A percentile compares a stretch with the other conserved stretches of the same genome.
phyloP scores from a whole-genome alignment of 2,113 vertebrate genomes.

The Octodon degus region DNA sequence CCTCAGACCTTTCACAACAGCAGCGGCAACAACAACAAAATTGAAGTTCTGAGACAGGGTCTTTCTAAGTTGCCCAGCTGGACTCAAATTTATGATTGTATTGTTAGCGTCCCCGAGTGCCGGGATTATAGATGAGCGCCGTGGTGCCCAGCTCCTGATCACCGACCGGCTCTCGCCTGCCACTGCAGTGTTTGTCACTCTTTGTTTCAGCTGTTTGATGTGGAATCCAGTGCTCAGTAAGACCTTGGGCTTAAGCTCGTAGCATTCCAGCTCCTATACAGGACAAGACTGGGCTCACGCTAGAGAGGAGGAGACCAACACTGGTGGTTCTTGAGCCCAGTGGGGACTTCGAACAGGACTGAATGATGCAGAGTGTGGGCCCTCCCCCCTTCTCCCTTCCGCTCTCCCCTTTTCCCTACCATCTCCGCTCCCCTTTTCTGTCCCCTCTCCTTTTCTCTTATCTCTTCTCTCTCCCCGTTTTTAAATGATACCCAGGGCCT shows the following conservation, averaged over 20 bases:
- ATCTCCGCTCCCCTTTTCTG: not conserved
- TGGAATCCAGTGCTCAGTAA: too few species aligned
- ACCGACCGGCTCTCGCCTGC: too few species aligned
- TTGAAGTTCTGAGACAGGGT: not conserved
- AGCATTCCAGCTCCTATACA: not conserved
- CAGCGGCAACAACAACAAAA: not conserved
- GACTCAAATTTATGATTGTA: not conserved
- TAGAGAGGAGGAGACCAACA: not conserved
- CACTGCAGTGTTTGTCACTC: too few species aligned
- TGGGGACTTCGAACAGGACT: not conserved
- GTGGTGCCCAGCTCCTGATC: not conserved
- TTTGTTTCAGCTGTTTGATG: too few species aligned
- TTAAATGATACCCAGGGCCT: not conserved
- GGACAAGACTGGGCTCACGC: not conserved
- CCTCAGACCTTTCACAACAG: not conserved
- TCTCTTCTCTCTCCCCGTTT: not conserved
- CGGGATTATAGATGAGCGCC: not conserved
- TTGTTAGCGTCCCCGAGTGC: not conserved
- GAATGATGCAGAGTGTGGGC: not conserved
- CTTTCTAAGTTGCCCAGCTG: not conserved
- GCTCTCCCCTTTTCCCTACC: not conserved
- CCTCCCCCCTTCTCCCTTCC: not conserved
- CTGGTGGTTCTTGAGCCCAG: not conserved
- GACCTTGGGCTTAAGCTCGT: too few species aligned
- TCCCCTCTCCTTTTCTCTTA: too few species aligned